Evolutionary conservation across 64 coral and sea anemone genomes (phyloP), one percentile per base, ranked within the genome.

Genomic region (Porites australiensis): DNA sequence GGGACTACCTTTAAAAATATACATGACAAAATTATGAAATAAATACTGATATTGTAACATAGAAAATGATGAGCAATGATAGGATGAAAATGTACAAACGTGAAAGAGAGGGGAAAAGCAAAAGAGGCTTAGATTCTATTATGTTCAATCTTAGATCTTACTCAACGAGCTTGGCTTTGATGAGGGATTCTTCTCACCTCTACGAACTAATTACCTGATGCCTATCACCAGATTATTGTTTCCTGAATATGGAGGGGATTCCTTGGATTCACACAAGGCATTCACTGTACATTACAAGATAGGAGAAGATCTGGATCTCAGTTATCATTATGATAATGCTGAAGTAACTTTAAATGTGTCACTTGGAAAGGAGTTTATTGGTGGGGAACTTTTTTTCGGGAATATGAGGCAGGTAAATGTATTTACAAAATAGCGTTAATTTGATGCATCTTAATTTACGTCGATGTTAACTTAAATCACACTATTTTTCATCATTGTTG

Each of bases 241-340:
- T 66, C 94, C 98, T 58, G 88, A 94, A 47, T 88, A 88, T 79
- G 94, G 94, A 74, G 98, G 98, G 4, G 82, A 71, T 75, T 57
- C 53, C 57, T 47, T 99, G 10, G 94, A 99, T 73, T 96, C 98
- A 15, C 94, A 99, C 93, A 99, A 99, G 79, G 94, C 91, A 20
- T 99, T 99, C 72, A 99, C 98, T 14, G 98, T 99, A 22, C 94
- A 99, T 87, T 99, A 99, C 88, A 96, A 74, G 74, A 95, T 89
- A 13, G 98, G 94, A 74, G 69, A 96, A 64, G 98, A 99, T 83
- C 53, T 96, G 12, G 84, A 92, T 3, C 94, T 99, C 12, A 95
- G 98, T 62, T 96, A 99, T 86, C 98, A 99, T 58, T 99, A 94
- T 86, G 98, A 99, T 54, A 99, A 99, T 83, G 94, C 98, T 37